These are phyloP conservation scores for Avahi laniger DNA, from an alignment of 2,797 vertebrate species.

Conservation along the genomic window DNA sequence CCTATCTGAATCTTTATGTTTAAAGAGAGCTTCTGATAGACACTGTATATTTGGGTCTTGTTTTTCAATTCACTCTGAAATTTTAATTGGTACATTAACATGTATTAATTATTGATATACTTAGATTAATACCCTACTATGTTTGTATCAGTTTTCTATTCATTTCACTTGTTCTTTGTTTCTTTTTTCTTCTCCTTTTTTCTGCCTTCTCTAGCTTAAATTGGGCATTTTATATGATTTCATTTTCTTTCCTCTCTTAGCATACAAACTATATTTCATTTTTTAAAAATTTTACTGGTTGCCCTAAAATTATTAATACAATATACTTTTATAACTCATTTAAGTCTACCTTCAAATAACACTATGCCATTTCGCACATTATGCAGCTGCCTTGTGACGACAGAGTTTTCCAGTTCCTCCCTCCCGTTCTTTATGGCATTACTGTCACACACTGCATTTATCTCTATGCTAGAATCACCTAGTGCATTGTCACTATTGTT, in stretches of 20 bases:
- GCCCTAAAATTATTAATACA: background rate
- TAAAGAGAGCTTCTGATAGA: background rate
- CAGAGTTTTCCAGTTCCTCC: background rate
- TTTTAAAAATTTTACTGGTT: background rate
- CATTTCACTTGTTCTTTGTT: background rate
- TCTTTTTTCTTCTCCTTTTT: background rate
- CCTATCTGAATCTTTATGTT: background rate
- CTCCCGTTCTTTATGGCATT: background rate
- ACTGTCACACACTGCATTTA: background rate
- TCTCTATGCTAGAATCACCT: background rate
- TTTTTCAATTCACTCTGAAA: conserved; percentile 1
- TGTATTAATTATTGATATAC: background rate
- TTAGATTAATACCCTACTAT: background rate
- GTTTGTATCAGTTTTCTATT: background rate
- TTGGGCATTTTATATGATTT: background rate
- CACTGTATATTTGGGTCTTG: background rate
- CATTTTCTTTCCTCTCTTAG: background rate
- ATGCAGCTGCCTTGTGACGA: background rate
- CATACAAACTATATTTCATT: background rate
- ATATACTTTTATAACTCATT: background rate
- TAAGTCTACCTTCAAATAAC: background rate
- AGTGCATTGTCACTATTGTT: background rate
- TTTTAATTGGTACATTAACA: background rate
- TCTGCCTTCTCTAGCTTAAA: background rate
- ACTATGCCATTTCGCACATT: background rate